These are phyloP conservation scores for Caenorhabditis sinica DNA, from an alignment of 2,888 invertebrate genomes.

Conservation along the genomic window DNA sequence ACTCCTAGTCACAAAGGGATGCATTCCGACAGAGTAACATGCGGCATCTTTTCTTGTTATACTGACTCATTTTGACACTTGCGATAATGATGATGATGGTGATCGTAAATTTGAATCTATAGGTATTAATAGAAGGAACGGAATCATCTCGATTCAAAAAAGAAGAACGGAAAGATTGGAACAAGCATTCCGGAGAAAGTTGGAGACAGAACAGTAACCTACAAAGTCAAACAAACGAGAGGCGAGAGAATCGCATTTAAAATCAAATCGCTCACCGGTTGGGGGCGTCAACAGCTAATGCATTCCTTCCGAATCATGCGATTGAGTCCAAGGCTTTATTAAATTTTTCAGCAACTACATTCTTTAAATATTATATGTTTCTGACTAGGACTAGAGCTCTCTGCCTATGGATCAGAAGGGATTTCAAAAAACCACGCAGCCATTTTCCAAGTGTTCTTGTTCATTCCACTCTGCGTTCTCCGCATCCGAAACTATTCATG, in stretches of 20 bases:
- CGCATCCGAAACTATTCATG: constrained; percentile 62
- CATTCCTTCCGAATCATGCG: constrained; percentile 40
- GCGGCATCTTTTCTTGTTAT: constrained; percentile 39
- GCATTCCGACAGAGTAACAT: constrained; percentile 36
- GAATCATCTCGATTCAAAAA: background rate
- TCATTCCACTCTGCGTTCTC: background rate
- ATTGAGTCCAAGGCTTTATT: constrained; percentile 16
- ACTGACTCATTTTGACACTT: constrained; percentile 45
- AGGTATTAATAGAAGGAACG: background rate
- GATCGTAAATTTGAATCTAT: constrained; percentile 15
- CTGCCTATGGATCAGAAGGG: constrained; percentile 1
- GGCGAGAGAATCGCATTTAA: constrained; percentile 36
- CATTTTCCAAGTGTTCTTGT: constrained; percentile 30
- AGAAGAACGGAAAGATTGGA: background rate
- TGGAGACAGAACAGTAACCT: constrained; percentile 37
- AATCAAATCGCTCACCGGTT: constrained; percentile 48
- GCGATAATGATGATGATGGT: background rate
- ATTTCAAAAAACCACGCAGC: constrained; percentile 31
- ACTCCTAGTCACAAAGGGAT: constrained; percentile 51
- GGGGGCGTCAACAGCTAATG: constrained; percentile 38
- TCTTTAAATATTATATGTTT: constrained; percentile 28
- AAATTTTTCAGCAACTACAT: background rate
- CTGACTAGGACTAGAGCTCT: constrained; percentile 32
- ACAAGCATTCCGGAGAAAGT: constrained; percentile 32
- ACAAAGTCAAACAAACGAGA: constrained; percentile 53